Percentiles rank a stretch among this genome's conserved stretches.
Conservation (phyloP, 2,797 vertebrate genomes). For the Anguilla megastoma region DNA sequence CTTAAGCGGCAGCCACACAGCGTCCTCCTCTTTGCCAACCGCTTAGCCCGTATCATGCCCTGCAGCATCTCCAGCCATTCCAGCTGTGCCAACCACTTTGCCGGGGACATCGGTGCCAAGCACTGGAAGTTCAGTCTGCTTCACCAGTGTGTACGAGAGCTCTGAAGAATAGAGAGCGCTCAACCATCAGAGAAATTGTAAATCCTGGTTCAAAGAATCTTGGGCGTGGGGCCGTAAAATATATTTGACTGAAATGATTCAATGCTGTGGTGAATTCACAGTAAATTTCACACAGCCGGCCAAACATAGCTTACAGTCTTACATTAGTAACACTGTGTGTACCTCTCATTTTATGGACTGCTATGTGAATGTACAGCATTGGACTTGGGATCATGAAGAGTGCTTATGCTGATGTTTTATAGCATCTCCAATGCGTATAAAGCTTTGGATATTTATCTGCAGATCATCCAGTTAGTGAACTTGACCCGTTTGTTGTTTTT, state of each 20-base stretch:
- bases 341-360: neutral
- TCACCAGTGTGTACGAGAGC: neutral
- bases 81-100: neutral
- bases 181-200: neutral
- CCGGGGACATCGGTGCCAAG: conserved; percentile 29
- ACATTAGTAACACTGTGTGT: neutral
- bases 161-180: neutral
- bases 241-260: neutral
- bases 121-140: neutral
- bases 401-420: neutral
- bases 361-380: neutral
- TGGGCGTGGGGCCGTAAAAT: neutral
- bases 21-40: neutral
- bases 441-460: neutral
- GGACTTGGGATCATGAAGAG: neutral
- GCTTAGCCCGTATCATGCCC: no score
- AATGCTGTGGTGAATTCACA: neutral
- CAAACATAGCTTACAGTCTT: neutral
- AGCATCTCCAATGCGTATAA: neutral
- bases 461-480: neutral
- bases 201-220: conserved; percentile 7
- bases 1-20: conserved; percentile 21
- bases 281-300: neutral
- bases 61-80: neutral
- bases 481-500: neutral